Conservation (phyloP, 2,797 vertebrate genomes). For the Euthynnus affinis region DNA sequence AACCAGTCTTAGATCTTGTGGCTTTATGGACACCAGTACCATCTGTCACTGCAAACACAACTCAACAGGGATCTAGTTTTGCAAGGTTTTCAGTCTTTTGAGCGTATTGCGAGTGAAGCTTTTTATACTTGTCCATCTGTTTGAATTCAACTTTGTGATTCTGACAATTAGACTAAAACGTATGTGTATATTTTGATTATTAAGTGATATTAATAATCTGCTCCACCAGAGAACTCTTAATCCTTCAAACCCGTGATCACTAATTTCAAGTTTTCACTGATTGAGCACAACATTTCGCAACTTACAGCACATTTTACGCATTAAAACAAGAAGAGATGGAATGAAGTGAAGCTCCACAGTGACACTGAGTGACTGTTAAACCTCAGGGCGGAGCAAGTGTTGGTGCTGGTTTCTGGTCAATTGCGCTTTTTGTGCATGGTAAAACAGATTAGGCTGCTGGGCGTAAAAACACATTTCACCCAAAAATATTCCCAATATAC, state of each 20-base stretch:
- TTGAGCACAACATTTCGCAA: not conserved
- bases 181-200: not conserved
- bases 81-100: slow-evolving; percentile 5
- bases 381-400: not conserved
- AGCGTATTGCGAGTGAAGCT: not conserved
- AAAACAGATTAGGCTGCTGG: slow-evolving; percentile 31
- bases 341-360: not conserved
- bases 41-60: slow-evolving; percentile 44
- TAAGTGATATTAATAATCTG: no score
- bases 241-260: not conserved
- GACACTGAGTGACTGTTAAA: not conserved
- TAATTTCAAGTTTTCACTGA: not conserved
- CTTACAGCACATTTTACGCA: not conserved
- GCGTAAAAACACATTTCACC: slow-evolving; percentile 3
- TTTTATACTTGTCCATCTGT: slow-evolving; percentile 13
- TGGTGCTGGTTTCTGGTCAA: not conserved
- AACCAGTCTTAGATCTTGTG: not conserved
- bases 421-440: not conserved
- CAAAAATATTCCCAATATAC: not conserved
- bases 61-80: slow-evolving; percentile 21
- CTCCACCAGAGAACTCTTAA: no score
- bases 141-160: slow-evolving; percentile 1
- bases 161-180: not conserved
- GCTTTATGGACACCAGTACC: slow-evolving; percentile 17
- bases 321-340: not conserved